Evolutionary conservation across 2,797 vertebrate genomes (phyloP).

Genomic region (Xyrichtys novacula): DNA sequence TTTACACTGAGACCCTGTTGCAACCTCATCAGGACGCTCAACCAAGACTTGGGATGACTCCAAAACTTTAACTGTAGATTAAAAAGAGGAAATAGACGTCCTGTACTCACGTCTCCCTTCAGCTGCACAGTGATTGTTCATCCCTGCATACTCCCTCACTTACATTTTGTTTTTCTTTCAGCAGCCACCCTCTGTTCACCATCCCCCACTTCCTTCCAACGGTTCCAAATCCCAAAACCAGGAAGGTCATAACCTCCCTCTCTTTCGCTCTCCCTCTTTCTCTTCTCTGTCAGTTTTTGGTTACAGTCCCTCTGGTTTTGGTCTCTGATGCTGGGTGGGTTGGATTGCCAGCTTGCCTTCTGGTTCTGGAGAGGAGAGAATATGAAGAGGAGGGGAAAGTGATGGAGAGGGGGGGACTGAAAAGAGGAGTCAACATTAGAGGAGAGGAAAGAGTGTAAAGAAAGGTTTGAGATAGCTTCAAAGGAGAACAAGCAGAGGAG

Average conservation of each 20-base stretch:
- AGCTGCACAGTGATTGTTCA: too few relatives aligned
- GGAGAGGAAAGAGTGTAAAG: not conserved
- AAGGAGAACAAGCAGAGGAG: not conserved
- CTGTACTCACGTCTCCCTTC: not conserved
- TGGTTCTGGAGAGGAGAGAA: not conserved
- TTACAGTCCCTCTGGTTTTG: not conserved
- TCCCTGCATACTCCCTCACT: not conserved
- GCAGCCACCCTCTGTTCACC: not conserved
- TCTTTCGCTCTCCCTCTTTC: not conserved
- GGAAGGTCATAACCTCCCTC: slow-evolving; percentile 8
- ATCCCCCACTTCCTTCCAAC: slow-evolving; percentile 20
- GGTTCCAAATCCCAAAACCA: slow-evolving; percentile 14
- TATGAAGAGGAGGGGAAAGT: not conserved
- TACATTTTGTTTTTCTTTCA: not conserved
- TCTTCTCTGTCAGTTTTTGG: slow-evolving; percentile 5
- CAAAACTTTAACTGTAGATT: too few relatives aligned
- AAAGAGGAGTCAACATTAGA: not conserved
- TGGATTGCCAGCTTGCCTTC: slow-evolving; percentile 2
- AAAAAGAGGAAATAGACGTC: not conserved
- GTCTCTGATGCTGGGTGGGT: slow-evolving; percentile 6
- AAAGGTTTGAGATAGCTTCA: not conserved
- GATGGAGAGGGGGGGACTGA: not conserved
- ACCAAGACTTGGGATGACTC: too few relatives aligned
- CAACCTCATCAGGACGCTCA: too few relatives aligned
- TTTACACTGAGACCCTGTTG: too few relatives aligned